Percentiles rank a stretch among this genome's conserved stretches.
Evolutionary conservation across 2,797 vertebrate genomes (phyloP).

Genomic region (Girardinus metallicus): DNA sequence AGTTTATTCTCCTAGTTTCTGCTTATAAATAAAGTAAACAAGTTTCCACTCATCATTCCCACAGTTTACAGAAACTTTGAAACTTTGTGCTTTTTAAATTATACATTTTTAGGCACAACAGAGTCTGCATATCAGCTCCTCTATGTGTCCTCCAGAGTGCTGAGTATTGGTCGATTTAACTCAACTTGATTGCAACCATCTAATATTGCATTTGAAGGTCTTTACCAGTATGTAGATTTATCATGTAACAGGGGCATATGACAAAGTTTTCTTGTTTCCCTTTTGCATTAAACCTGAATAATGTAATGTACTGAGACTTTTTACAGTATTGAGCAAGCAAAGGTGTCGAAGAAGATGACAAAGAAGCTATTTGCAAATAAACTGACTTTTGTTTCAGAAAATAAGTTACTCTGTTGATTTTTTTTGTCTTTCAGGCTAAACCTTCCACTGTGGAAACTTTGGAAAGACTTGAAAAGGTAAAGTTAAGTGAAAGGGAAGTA

Average conservation of each 20-base stretch:
- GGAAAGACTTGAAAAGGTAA: conserved; percentile 98
- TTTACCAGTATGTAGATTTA: neutral
- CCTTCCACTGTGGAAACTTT: conserved; percentile 93
- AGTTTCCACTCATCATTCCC: neutral
- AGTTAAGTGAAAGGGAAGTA: neutral
- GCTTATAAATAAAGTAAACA: neutral
- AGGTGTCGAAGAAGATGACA: neutral
- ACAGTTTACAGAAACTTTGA: neutral
- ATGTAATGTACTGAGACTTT: neutral
- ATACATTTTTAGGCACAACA: neutral
- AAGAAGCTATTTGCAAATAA: conserved; percentile 14
- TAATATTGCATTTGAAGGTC: neutral
- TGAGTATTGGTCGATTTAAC: neutral
- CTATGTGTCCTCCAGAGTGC: neutral
- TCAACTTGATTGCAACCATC: neutral
- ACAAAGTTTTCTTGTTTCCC: neutral
- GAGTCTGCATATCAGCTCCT: too few species aligned
- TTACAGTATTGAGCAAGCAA: neutral
- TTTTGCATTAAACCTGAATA: neutral
- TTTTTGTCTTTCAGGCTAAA: conserved; percentile 84
- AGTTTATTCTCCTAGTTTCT: neutral
- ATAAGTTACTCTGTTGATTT: conserved; percentile 9
- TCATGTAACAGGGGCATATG: neutral
- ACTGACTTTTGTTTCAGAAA: neutral
- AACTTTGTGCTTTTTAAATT: neutral